Evolutionary conservation across 37 sponge, comb jelly and placozoan genomes (phyloP), one percentile per base, ranked within the genome.

Genomic region (Lycopodina hypogea): DNA sequence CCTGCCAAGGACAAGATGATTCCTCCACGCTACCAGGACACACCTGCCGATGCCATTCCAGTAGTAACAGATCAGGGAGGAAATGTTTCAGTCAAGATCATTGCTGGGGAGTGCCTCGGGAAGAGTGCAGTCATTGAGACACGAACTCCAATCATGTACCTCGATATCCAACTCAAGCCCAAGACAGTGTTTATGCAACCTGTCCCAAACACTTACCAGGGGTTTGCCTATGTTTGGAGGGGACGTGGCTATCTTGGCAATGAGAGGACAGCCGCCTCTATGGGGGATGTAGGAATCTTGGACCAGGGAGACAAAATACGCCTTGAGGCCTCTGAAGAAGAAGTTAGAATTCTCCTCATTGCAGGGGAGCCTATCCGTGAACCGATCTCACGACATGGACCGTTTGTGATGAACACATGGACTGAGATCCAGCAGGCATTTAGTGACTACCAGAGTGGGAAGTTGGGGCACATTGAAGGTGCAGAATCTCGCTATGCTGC

Each of bases 341-440:
- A 70, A 39, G n/a, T 86, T 2, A 80, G 82, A 1, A 67, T 95
- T 0, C 75, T 95, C 12, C 79, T 95, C 11, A 81, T 92, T 59
- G 90, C 93, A 41, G 93, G 96, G 33, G 69, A 83, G 51, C 93
- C 93, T 1, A 65, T 95, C 29, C 75, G 74, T 9, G 96, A 95
- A 68, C 90, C 90, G 1, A 69, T 95, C 34, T 81, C 76, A 0
- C 63, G 78, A 58, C 81, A 91, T 86, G 95, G 95, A 9, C 95
- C 95, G 28, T 94, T 94, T 83, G 96, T 95, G 48, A 95, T 95
- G 96, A 95, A 95, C 50, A 92, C 96, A n/a, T 53, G 68, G 83
- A 92, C 84, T 41, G 89, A 94, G 71, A 90, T 94, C 17, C 63
- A 85, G 58, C 92, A 94, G 64, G 89, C 95, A 15, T 86, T 94